Percentiles rank a stretch among this genome's conserved stretches.
Evolutionary conservation across 2,888 invertebrate species (phyloP).

Genomic region (Eupithecia abbreviata): DNA sequence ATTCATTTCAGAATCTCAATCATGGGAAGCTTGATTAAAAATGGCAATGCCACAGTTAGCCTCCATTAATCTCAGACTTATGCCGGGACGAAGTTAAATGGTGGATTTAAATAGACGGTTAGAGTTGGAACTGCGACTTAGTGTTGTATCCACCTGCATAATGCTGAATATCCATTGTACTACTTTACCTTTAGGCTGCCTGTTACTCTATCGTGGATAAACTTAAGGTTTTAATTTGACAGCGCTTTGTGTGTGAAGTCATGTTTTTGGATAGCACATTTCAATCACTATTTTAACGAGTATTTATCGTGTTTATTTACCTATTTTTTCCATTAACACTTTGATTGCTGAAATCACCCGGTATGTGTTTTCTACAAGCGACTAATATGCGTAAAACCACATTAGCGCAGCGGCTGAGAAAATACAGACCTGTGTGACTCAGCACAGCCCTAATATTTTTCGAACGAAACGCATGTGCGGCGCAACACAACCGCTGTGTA

Average conservation of each 20-base stretch:
- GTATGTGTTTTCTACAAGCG: no score
- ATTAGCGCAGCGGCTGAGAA: no score
- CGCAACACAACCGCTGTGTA: no score
- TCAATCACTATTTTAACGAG: no score
- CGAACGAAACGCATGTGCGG: no score
- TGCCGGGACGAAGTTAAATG: constrained; percentile 70
- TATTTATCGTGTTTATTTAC: no score
- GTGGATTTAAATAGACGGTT: constrained; percentile 66
- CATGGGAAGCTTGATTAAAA: constrained; percentile 58
- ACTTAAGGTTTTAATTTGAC: background rate
- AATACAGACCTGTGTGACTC: no score
- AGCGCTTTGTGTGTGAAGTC: background rate
- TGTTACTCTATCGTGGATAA: background rate
- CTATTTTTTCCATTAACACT: no score
- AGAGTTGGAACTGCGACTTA: constrained; percentile 54
- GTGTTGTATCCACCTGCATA: constrained; percentile 6
- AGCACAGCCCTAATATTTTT: no score
- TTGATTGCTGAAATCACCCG: no score
- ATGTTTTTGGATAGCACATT: background rate
- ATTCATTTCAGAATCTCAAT: constrained; percentile 42
- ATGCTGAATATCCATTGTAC: background rate
- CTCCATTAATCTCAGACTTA: constrained; percentile 69
- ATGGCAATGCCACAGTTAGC: constrained; percentile 58
- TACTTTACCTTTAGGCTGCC: background rate
- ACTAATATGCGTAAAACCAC: no score